Percentiles rank a stretch among this genome's conserved stretches.
These are phyloP conservation scores for Carpatolechia fugitivella DNA, from an alignment of 2,888 invertebrate genomes.

Conservation along the genomic window DNA sequence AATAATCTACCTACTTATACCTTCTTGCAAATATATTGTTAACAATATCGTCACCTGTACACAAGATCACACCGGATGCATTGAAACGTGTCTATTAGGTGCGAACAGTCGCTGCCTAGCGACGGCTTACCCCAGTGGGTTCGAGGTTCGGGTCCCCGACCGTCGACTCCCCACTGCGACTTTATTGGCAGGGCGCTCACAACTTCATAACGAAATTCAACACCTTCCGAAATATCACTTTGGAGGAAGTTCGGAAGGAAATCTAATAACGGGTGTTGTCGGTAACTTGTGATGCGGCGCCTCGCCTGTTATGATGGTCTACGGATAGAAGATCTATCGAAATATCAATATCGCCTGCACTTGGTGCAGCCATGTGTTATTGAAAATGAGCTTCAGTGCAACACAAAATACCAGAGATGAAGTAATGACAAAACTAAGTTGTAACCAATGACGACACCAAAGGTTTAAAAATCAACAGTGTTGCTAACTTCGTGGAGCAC, in stretches of 20 bases:
- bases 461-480: too few species aligned
- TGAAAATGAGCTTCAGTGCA: too few species aligned
- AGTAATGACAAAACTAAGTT: too few species aligned
- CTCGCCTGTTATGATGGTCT: background rate
- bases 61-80: background rate
- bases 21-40: background rate
- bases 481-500: too few species aligned
- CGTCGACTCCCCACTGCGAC: conserved; percentile 28
- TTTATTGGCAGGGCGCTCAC: conserved; percentile 28
- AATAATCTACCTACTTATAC: too few species aligned
- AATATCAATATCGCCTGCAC: too few species aligned
- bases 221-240: conserved; percentile 5
- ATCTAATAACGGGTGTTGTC: conserved; percentile 2
- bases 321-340: background rate
- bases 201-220: conserved; percentile 20
- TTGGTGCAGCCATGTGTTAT: too few species aligned
- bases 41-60: background rate
- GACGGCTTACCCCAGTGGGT: conserved; percentile 37
- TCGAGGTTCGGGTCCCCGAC: conserved; percentile 25
- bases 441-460: too few species aligned
- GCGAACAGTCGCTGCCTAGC: conserved; percentile 45
- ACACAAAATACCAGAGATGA: too few species aligned
- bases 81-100: conserved; percentile 39
- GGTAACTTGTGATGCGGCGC: conserved; percentile 1
- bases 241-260: background rate